These are phyloP conservation scores for Euplexia lucipara DNA, from an alignment of 2,888 invertebrate genomes.

Conservation along the genomic window DNA sequence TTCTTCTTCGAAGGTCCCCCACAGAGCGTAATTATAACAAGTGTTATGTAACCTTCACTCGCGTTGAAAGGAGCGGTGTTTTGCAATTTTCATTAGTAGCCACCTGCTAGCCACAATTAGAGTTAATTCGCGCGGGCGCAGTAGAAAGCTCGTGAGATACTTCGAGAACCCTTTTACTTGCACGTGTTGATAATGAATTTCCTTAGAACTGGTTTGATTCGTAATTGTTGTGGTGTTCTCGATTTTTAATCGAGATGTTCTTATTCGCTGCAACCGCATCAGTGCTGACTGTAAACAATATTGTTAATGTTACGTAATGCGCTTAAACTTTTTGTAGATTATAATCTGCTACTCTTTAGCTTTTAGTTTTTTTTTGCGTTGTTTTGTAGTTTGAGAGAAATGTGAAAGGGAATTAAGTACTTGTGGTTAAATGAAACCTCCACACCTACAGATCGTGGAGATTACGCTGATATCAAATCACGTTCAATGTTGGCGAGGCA, in stretches of 20 bases:
- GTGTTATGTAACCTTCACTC: constrained; percentile 53
- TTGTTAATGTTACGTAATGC: constrained; percentile 3
- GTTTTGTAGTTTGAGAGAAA: constrained; percentile 15
- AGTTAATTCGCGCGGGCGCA: constrained; percentile 61
- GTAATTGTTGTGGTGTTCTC: constrained; percentile 15
- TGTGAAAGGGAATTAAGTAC: constrained; percentile 25
- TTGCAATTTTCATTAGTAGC: constrained; percentile 64
- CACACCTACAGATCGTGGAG: neutral
- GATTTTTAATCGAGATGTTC: constrained; percentile 29
- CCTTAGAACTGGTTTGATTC: constrained; percentile 25
- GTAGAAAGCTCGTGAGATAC: constrained; percentile 72
- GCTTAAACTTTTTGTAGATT: constrained; percentile 21
- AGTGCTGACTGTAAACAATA: constrained; percentile 11
- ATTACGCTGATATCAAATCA: constrained; percentile 9
- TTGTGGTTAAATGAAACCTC: neutral
- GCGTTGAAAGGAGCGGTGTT: constrained; percentile 58
- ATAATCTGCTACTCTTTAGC: constrained; percentile 24
- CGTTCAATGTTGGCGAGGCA: constrained; percentile 3
- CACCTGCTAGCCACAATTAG: constrained; percentile 69
- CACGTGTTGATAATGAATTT: constrained; percentile 47
- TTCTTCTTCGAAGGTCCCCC: too few species aligned
- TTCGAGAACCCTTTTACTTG: constrained; percentile 56
- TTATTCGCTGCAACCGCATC: constrained; percentile 32
- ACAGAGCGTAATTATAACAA: constrained; percentile 41
- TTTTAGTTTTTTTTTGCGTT: constrained; percentile 18